A percentile compares a stretch with the other conserved stretches of the same genome.
Conservation (phyloP, 2,888 invertebrate genomes). For the Apodemia zela region DNA sequence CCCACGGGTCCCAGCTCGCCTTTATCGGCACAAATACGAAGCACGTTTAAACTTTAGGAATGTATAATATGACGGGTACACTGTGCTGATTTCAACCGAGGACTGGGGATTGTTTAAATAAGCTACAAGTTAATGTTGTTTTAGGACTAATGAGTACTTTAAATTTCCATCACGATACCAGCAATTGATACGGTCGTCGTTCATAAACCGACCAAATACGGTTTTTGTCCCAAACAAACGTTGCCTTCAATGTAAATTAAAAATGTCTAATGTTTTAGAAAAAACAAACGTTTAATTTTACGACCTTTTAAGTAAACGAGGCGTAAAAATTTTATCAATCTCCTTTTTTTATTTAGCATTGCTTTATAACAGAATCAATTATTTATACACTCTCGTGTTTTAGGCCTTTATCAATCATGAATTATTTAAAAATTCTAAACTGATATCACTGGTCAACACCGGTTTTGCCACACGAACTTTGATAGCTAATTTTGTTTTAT, state of each 20-base stretch:
- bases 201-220: slow-evolving; percentile 16
- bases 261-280: slow-evolving; percentile 9
- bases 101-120: slow-evolving; percentile 45
- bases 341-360: no score
- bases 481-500: no score
- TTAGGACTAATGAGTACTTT: slow-evolving; percentile 63
- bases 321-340: no score
- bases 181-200: slow-evolving; percentile 28
- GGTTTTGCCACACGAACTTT: no score
- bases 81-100: slow-evolving; percentile 42
- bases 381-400: no score
- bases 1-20: neutral
- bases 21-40: slow-evolving; percentile 10
- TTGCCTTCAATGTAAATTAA: slow-evolving; percentile 26
- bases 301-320: neutral
- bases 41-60: slow-evolving; percentile 37
- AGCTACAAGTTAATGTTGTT: slow-evolving; percentile 59
- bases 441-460: no score
- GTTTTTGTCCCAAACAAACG: slow-evolving; percentile 20
- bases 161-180: slow-evolving; percentile 45
- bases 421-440: no score
- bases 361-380: no score
- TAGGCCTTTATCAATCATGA: no score
- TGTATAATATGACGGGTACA: slow-evolving; percentile 35
- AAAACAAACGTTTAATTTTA: neutral